Base-by-base conservation (phyloP, 2,113 vertebrate genomes). In the Brienomyrus longianalis region DNA sequence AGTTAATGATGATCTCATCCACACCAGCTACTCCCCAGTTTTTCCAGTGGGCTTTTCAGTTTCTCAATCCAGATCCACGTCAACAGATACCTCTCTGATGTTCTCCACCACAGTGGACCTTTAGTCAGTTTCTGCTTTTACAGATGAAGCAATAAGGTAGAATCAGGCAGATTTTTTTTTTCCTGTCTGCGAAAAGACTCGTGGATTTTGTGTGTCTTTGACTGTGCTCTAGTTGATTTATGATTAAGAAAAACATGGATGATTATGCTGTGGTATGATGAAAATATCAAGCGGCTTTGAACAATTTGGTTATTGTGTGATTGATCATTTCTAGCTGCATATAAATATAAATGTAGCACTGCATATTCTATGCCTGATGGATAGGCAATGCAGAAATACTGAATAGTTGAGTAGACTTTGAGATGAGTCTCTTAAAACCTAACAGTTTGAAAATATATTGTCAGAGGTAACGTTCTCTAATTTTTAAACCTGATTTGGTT, bases 81-180 rank as follows among this genome's bases (percentile, higher is more conserved):
- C 85, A 39, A 35, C 85, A 86, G 48, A 86, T 86, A 86, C 85
- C 85, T 86, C 85, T 85, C 83, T 39, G 52, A 62, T 56, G 7
- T 45, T 51, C 86, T 51, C 52, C 17, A 45, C 19, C 39, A 62
- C 86, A 23, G 23, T 62, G 50, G 35, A 62, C 86, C 31, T 54
- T 88, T 19, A 87, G 31, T 54, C 39, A 15, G 52, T 88, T 19
- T 88, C 50, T 59, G 31, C 31, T 19, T 87, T 87, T 87, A 17
- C 31, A 21, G 23, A 23, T 88, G 54, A 43, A 88, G 86, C 86
- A 88, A 88, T 88, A 88, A 88, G 43, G 35, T 88, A 88, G 86
- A 88, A 59, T 10, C 31, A 21, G 83, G 21, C 85, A 52, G 50
- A 56, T 87, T 17, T 54, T 43, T 13, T 13, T n/a, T 21, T 27